A percentile compares a stretch with the other conserved stretches of the same genome.
Evolutionary conservation across 2,888 invertebrate genomes (phyloP).

Genomic region (Hirtodrosophila confusa): DNA sequence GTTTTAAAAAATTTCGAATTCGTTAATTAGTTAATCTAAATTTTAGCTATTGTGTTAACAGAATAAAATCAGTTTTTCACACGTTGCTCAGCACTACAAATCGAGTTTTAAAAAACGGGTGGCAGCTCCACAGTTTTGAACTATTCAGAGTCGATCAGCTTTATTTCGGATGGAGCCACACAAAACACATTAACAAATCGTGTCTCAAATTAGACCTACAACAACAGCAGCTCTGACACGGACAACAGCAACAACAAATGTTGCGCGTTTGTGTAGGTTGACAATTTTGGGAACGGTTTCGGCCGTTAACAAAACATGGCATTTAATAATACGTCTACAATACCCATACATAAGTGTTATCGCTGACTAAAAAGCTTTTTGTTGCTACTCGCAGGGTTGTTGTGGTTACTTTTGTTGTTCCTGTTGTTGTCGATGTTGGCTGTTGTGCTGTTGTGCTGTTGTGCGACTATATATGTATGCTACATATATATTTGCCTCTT

Average conservation of each 20-base stretch:
- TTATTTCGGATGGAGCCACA: slow-evolving; percentile 41
- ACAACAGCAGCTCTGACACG: slow-evolving; percentile 40
- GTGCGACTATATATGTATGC: slow-evolving; percentile 1
- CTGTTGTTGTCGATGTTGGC: slow-evolving; percentile 21
- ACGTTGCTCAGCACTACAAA: slow-evolving; percentile 12
- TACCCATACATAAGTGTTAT: slow-evolving; percentile 75
- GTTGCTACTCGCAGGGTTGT: slow-evolving; percentile 60
- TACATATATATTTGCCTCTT: slow-evolving; percentile 58
- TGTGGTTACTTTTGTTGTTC: slow-evolving; percentile 36
- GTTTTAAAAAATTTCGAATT: too few species aligned
- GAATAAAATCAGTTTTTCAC: not conserved
- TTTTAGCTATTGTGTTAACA: too few species aligned
- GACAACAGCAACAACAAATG: slow-evolving; percentile 43
- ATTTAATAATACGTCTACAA: slow-evolving; percentile 78
- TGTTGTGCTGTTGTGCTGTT: slow-evolving; percentile 2
- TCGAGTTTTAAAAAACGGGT: slow-evolving; percentile 40
- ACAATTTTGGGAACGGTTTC: slow-evolving; percentile 77
- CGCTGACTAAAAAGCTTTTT: slow-evolving; percentile 79
- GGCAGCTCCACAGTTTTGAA: slow-evolving; percentile 25
- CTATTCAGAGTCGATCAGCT: slow-evolving; percentile 44
- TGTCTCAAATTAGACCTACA: slow-evolving; percentile 67
- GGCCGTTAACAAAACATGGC: slow-evolving; percentile 79
- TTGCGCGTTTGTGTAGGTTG: slow-evolving; percentile 68
- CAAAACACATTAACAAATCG: slow-evolving; percentile 73
- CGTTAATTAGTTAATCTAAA: too few species aligned